Conservation (phyloP, 2,888 invertebrate genomes). For the Microctonus aethiopoides region DNA sequence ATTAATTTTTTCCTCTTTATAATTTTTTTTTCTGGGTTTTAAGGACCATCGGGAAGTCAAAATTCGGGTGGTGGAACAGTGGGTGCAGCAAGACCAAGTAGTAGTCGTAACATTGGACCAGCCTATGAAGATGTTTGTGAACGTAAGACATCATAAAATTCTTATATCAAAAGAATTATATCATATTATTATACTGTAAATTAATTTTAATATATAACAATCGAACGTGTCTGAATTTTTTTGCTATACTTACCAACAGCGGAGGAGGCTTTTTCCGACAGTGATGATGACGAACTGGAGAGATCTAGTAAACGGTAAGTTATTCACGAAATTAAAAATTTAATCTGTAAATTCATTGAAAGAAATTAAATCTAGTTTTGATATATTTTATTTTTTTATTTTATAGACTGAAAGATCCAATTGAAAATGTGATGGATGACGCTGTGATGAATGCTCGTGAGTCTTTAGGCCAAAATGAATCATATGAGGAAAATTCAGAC, state of each 20-base stretch:
- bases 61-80: slow-evolving; percentile 39
- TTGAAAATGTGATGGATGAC: slow-evolving; percentile 62
- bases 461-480: slow-evolving; percentile 48
- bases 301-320: slow-evolving; percentile 29
- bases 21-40: slow-evolving; percentile 21
- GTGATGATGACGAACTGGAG: slow-evolving; percentile 62
- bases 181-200: not conserved
- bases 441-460: slow-evolving; percentile 56
- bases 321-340: not conserved
- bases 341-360: slow-evolving; percentile 5
- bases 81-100: slow-evolving; percentile 55
- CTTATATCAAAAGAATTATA: not conserved
- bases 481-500: slow-evolving; percentile 50
- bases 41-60: slow-evolving; percentile 58
- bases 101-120: slow-evolving; percentile 43
- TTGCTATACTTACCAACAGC: slow-evolving; percentile 50
- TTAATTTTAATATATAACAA: not conserved
- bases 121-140: slow-evolving; percentile 49
- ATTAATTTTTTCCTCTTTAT: not conserved
- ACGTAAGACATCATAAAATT: slow-evolving; percentile 48
- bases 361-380: not conserved
- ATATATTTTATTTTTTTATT: not conserved
- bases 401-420: slow-evolving; percentile 58
- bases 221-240: not conserved
- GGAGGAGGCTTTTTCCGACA: slow-evolving; percentile 62